Base-by-base conservation (phyloP, 2,797 vertebrate genomes). In the Micrastur ruficollis region DNA sequence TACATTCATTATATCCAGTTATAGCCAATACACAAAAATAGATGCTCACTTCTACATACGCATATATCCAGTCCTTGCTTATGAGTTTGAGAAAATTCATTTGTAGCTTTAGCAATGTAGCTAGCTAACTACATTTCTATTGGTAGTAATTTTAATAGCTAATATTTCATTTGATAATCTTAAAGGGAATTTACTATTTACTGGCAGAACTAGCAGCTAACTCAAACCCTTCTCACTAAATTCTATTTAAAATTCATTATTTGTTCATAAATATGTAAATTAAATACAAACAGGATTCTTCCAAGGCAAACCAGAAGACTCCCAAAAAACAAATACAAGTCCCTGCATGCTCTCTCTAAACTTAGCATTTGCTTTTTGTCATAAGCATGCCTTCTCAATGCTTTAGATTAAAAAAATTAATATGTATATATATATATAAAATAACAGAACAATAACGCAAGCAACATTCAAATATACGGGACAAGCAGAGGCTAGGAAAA, bases 261-360 rank as follows among this genome's bases (percentile, higher is more conserved):
- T 90, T 93, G 12, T 65, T 90, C 70, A 93, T 79, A 89, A 93
- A 93, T 90, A 90, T 79, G 94, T 71, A 40, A 93, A 94, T 65
- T 47, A 84, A 96, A 95, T 50, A 50, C 50, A 95, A 93, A 90
- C 4, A 6, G 13, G 6, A 75, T 70, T 68, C 58, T 86, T 66
- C 70, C 66, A 93, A 95, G 66, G 31, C 36, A 75, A 78, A 15
- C 8, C 29, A 66, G 89, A 92, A 58, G 32, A 50, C 11, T 44
- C 46, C 21, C 19, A 42, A 44, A 84, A 78, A 26, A 5, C 38
- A 86, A 91, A 90, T 40, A 47, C 27, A 90, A 81, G 29, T 49
- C 55, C 34, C 55, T 62, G 25, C 21, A 71, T 11, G 20, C 21
- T 89, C 49, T 61, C 16, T 63, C 47, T 32, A 78, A 78, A 66